These are phyloP conservation scores for Sebastes hubbsi DNA, from an alignment of 2,797 vertebrate genomes.

Conservation along the genomic window DNA sequence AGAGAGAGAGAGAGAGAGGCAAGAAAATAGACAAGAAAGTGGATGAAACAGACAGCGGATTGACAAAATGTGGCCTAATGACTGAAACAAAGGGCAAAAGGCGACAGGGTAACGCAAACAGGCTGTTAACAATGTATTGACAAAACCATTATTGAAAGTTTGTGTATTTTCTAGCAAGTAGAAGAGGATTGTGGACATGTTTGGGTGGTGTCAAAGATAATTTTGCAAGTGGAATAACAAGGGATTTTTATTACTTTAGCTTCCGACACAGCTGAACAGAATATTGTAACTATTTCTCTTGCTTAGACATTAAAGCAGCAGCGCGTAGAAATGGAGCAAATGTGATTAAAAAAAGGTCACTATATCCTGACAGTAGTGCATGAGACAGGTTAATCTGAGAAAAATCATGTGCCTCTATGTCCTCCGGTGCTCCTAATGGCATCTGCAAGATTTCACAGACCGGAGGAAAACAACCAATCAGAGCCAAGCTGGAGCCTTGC, in stretches of 20 bases:
- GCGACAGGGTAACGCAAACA: conserved; percentile 24
- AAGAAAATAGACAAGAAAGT: conserved; percentile 34
- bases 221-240: conserved; percentile 16
- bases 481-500: too few species aligned
- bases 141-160: conserved; percentile 23
- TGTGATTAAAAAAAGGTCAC: too few species aligned
- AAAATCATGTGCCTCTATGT: too few species aligned
- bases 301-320: too few species aligned
- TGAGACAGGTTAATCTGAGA: too few species aligned
- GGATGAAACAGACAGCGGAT: conserved; percentile 19
- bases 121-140: conserved; percentile 42
- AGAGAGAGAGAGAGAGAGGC: conserved; percentile 9
- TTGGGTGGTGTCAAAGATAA: background rate
- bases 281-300: conserved; percentile 1
- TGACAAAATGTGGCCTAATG: conserved; percentile 43
- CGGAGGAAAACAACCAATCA: too few species aligned
- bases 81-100: background rate
- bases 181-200: conserved; percentile 13
- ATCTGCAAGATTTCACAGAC: too few species aligned
- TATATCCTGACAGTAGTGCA: too few species aligned
- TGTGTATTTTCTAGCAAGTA: conserved; percentile 12
- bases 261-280: conserved; percentile 10
- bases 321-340: too few species aligned
- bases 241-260: conserved; percentile 9
- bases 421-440: too few species aligned